Percentiles rank a stretch among this genome's conserved stretches.
Evolutionary conservation across 2,113 vertebrate species (phyloP).

Genomic region (Nibea coibor): DNA sequence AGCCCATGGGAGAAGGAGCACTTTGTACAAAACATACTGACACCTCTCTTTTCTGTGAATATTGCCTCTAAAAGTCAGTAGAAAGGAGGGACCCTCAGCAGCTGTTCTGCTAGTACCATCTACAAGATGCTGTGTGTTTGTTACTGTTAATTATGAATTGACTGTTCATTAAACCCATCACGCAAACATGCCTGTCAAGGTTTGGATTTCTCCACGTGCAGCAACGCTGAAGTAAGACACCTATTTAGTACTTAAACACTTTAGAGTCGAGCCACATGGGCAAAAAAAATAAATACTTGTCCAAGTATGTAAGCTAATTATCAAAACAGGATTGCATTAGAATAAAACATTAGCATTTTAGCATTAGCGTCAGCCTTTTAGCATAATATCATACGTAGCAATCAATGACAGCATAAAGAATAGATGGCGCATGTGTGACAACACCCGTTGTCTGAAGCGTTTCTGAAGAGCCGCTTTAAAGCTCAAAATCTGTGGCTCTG

Average conservation of each 20-base stretch:
- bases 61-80: not conserved
- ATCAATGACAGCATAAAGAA: no score
- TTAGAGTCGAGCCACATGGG: no score
- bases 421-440: no score
- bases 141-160: constrained; percentile 15
- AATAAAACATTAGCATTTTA: not conserved
- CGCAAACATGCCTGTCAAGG: not conserved
- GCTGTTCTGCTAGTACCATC: constrained; percentile 3
- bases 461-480: no score
- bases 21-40: constrained; percentile 40
- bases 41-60: constrained; percentile 23
- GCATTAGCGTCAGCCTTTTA: not conserved
- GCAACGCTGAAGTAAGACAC: not conserved
- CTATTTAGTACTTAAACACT: not conserved
- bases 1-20: constrained; percentile 29
- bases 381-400: not conserved
- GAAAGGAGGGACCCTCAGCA: not conserved
- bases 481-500: no score
- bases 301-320: not conserved
- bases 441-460: no score
- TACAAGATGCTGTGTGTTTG: constrained; percentile 20
- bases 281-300: not conserved
- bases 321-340: not conserved
- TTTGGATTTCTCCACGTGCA: not conserved
- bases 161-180: not conserved